These are phyloP conservation scores for Melanotus villosus DNA, from an alignment of 2,888 invertebrate species.

Conservation along the genomic window DNA sequence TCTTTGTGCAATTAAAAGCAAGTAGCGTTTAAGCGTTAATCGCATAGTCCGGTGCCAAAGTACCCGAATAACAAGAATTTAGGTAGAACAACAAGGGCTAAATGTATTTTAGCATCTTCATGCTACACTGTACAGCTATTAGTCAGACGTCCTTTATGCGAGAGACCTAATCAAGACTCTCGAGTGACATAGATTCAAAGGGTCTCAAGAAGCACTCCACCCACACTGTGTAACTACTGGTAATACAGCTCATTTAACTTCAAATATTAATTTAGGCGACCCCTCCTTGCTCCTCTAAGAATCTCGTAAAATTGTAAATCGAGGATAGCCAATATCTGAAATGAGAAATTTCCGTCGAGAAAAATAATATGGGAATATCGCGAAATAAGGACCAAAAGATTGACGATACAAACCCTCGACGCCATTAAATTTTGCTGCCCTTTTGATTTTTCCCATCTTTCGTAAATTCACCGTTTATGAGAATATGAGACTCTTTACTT, in stretches of 20 bases:
- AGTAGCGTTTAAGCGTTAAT: not conserved
- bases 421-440: constrained; percentile 16
- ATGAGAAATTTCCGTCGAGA: not conserved
- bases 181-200: constrained; percentile 29
- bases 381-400: not conserved
- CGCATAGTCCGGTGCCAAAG: not conserved
- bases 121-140: constrained; percentile 25
- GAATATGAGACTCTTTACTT: too few species aligned
- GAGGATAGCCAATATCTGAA: constrained; percentile 14
- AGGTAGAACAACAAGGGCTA: constrained; percentile 7
- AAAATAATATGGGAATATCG: constrained; percentile 5
- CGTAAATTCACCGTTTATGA: too few species aligned
- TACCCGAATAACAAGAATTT: not conserved
- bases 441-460: constrained; percentile 9
- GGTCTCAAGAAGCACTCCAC: constrained; percentile 32
- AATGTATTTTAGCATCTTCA: constrained; percentile 11
- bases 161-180: constrained; percentile 31
- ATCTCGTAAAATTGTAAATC: constrained; percentile 13
- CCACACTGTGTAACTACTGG: constrained; percentile 31
- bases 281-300: constrained; percentile 1
- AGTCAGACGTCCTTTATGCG: constrained; percentile 28
- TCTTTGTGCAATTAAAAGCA: not conserved
- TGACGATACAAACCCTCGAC: not conserved
- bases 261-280: constrained; percentile 25
- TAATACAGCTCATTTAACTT: constrained; percentile 31